A percentile compares a stretch with the other conserved stretches of the same genome.
phyloP scores from a whole-genome alignment of 23 tunicate genomes.

The Diplosoma virens region DNA sequence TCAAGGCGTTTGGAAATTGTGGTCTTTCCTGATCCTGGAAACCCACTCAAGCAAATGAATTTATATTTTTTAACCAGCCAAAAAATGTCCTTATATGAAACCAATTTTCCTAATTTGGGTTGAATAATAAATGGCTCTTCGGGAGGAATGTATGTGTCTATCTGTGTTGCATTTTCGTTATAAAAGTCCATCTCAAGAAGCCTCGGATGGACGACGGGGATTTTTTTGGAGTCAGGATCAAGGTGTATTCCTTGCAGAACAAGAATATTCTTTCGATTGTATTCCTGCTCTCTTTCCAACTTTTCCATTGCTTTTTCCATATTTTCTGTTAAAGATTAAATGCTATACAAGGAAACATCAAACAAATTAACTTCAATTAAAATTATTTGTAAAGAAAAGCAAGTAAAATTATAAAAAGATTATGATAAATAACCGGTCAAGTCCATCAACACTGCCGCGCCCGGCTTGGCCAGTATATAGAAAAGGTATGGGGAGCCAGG shows the following conservation, averaged over 20 bases:
- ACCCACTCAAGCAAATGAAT: conserved; percentile 7
- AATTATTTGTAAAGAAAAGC: too few relatives aligned
- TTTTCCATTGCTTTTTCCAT: too few relatives aligned
- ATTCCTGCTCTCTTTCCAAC: too few relatives aligned
- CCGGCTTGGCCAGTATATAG: too few relatives aligned
- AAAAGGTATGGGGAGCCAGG: too few relatives aligned
- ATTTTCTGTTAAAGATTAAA: too few relatives aligned
- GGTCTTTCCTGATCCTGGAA: conserved; percentile 42
- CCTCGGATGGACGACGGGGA: conserved; percentile 21
- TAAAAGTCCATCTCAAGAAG: conserved; percentile 9
- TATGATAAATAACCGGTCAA: too few relatives aligned
- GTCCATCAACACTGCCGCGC: too few relatives aligned
- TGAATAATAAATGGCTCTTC: neutral
- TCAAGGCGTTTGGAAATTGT: conserved; percentile 1
- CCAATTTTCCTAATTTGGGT: neutral
- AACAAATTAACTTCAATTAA: too few relatives aligned
- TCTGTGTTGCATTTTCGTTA: neutral
- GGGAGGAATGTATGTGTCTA: neutral
- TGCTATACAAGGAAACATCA: too few relatives aligned
- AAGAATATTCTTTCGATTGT: too few relatives aligned
- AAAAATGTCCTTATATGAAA: neutral
- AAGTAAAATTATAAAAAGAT: too few relatives aligned
- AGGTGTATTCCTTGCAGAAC: neutral
- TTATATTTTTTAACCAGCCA: neutral
- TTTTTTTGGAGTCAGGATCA: neutral